Conservation (phyloP, 2,113 vertebrate species). For the Lasiurus borealis region DNA sequence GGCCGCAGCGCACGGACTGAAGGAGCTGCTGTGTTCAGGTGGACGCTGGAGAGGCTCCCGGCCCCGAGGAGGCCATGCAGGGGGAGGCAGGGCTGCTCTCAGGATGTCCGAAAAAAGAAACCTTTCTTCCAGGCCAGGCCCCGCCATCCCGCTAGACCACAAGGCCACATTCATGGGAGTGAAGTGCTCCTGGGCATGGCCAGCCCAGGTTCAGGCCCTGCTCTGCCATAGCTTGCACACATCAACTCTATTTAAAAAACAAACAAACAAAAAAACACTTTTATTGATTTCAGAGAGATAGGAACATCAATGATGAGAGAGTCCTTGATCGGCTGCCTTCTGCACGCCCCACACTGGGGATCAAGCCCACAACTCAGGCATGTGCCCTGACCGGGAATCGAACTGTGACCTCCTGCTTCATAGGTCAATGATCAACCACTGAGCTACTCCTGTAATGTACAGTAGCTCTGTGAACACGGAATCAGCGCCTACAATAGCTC, state of each 20-base stretch:
- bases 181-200: neutral
- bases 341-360: no score
- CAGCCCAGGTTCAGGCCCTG: neutral
- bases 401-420: no score
- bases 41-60: constrained; percentile 27
- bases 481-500: neutral
- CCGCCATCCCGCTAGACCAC: neutral
- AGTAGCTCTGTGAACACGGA: rapidly evolving
- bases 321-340: no score
- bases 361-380: no score
- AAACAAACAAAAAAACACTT: no score
- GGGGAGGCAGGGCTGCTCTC: neutral
- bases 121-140: constrained; percentile 52
- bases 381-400: no score
- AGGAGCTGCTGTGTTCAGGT: constrained; percentile 73
- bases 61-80: neutral
- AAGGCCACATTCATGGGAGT: constrained; percentile 15
- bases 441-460: neutral
- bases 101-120: constrained; percentile 23
- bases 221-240: neutral
- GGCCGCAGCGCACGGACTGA: neutral
- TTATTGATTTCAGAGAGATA: no score
- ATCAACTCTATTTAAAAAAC: neutral
- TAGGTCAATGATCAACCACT: no score
- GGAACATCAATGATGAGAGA: no score